Percentiles rank a stretch among this genome's conserved stretches.
These are phyloP conservation scores for Sebastes diaconus DNA, from an alignment of 2,797 vertebrate species.

Conservation along the genomic window DNA sequence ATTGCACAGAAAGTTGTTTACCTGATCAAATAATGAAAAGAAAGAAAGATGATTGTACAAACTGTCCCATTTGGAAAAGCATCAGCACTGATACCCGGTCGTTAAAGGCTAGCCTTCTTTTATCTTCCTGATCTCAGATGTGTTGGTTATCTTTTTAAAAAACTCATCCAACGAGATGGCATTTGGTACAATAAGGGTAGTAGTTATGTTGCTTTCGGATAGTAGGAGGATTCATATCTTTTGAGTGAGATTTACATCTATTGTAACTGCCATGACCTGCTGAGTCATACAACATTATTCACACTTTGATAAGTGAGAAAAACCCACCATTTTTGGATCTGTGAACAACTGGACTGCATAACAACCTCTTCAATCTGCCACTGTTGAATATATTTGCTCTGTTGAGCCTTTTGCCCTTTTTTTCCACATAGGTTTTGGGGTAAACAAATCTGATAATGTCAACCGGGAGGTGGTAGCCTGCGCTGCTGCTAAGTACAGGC, in stretches of 20 bases:
- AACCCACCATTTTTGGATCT: neutral
- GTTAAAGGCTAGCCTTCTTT: conserved; percentile 8
- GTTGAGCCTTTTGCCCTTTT: neutral
- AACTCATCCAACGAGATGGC: conserved; percentile 5
- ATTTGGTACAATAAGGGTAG: neutral
- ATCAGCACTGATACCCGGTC: conserved; percentile 29
- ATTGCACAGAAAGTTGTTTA: conserved; percentile 19
- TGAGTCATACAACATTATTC: conserved; percentile 21
- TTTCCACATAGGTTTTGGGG: conserved; percentile 18
- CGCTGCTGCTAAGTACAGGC: conserved; percentile 33
- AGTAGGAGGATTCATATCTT: conserved; percentile 23
- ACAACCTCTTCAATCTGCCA: neutral
- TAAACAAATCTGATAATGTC: conserved; percentile 41
- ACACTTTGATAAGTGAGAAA: conserved; percentile 22
- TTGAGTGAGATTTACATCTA: conserved; percentile 35
- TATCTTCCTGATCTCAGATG: conserved; percentile 12
- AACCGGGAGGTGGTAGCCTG: conserved; percentile 1
- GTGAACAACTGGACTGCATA: conserved; percentile 7
- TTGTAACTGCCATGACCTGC: conserved; percentile 43
- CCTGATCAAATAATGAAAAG: conserved; percentile 10
- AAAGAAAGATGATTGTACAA: conserved; percentile 6
- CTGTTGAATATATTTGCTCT: conserved; percentile 28
- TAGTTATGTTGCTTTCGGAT: conserved; percentile 21
- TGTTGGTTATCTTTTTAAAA: conserved; percentile 1
- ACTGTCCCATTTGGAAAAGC: conserved; percentile 13